phyloP scores from a whole-genome alignment of 2,888 invertebrate species.

The Andrena fulva region DNA sequence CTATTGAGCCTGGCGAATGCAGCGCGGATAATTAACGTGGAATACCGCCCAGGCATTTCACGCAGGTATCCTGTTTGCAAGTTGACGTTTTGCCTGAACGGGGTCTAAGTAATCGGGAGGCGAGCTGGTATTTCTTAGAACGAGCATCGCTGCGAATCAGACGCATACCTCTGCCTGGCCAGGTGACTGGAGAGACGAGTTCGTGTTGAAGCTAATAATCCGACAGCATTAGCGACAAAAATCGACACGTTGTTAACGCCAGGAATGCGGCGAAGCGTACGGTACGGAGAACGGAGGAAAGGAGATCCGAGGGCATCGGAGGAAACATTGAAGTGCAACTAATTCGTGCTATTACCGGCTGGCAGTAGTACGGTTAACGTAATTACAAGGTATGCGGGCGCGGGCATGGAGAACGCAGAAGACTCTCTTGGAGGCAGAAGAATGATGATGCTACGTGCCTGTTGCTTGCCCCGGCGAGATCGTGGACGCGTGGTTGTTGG shows the following conservation, averaged over 20 bases:
- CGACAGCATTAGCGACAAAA: no score
- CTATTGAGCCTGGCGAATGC: not conserved
- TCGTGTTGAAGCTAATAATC: no score
- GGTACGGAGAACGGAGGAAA: not conserved
- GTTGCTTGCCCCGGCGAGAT: constrained; percentile 72
- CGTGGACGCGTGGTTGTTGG: constrained; percentile 60
- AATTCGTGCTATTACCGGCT: constrained; percentile 69
- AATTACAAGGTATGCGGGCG: constrained; percentile 77
- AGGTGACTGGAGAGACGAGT: no score
- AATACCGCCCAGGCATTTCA: no score
- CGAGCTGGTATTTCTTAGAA: no score
- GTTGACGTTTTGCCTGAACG: no score
- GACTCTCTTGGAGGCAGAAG: constrained; percentile 71
- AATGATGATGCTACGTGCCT: constrained; percentile 80
- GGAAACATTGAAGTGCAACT: constrained; percentile 66
- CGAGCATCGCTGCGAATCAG: no score
- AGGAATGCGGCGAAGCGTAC: constrained; percentile 15
- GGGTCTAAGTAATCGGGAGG: no score
- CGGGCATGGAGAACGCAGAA: constrained; percentile 54
- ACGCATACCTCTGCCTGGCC: no score
- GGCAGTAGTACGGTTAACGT: constrained; percentile 77
- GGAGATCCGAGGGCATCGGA: constrained; percentile 39
- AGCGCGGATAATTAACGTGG: not conserved
- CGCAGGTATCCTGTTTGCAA: no score
- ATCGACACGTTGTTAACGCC: no score